These are phyloP conservation scores for Sapayoa aenigma DNA, from an alignment of 2,113 vertebrate genomes.

Conservation along the genomic window DNA sequence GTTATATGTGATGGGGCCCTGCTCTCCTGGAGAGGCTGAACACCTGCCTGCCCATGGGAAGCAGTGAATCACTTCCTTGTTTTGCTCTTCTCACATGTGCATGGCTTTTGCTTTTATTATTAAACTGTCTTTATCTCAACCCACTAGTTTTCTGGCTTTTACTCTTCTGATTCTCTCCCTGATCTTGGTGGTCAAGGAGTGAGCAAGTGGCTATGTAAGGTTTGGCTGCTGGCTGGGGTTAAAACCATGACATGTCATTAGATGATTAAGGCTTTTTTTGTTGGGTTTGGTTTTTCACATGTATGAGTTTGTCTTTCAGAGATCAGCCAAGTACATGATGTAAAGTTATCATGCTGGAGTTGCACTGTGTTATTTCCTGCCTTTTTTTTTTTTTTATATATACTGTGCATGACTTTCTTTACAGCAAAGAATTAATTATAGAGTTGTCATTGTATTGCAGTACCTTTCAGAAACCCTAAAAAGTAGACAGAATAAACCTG, in stretches of 20 bases:
- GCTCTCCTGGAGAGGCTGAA: not conserved
- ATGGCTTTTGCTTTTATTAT: not conserved
- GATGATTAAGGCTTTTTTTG: not conserved
- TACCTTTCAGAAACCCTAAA: not conserved
- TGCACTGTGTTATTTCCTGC: not conserved
- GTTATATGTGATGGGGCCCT: accelerated
- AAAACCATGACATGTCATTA: not conserved
- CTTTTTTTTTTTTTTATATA: no score
- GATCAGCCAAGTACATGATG: not conserved
- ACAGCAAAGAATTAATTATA: not conserved
- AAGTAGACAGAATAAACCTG: not conserved
- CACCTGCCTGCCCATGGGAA: not conserved
- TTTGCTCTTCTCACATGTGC: not conserved
- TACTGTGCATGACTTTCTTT: not conserved
- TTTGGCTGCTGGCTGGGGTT: not conserved
- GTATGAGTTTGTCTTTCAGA: not conserved
- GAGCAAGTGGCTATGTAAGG: no score
- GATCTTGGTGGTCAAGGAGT: not conserved
- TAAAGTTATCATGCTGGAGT: not conserved
- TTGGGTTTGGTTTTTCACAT: not conserved
- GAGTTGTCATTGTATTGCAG: not conserved
- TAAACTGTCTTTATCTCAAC: not conserved
- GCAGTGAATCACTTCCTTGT: not conserved
- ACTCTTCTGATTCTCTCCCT: not conserved
- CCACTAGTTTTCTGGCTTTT: not conserved